These are phyloP conservation scores for Nysson spinosus DNA, from an alignment of 2,888 invertebrate genomes.

Conservation along the genomic window DNA sequence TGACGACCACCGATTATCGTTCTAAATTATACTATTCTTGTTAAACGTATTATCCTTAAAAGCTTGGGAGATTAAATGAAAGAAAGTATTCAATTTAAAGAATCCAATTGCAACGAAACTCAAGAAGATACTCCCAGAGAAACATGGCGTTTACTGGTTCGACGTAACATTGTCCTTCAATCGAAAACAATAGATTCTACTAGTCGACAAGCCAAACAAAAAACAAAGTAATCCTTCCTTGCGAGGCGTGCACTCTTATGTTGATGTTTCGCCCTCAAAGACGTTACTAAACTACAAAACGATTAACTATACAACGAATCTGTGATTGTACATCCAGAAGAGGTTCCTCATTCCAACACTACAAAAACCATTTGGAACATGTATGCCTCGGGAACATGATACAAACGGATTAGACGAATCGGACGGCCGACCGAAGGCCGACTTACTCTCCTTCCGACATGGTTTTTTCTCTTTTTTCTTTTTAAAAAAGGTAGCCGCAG, in stretches of 20 bases:
- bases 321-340: conserved; percentile 59
- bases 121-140: not conserved
- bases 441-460: conserved; percentile 48
- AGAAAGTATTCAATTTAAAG: conserved; percentile 6
- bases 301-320: conserved; percentile 62
- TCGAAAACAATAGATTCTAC: not conserved
- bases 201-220: conserved; percentile 12
- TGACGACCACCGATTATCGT: conserved; percentile 17
- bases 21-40: conserved; percentile 7
- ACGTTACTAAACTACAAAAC: conserved; percentile 63
- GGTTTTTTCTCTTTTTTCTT: too few species aligned
- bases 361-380: conserved; percentile 46
- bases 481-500: conserved; percentile 27
- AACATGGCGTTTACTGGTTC: conserved; percentile 1
- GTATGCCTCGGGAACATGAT: conserved; percentile 38
- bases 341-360: conserved; percentile 42
- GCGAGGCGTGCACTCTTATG: conserved; percentile 70
- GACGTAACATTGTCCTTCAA: conserved; percentile 3
- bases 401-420: conserved; percentile 40
- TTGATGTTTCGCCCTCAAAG: conserved; percentile 63
- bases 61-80: conserved; percentile 15
- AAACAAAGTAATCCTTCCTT: conserved; percentile 38
- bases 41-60: conserved; percentile 16
- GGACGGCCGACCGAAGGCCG: conserved; percentile 60
- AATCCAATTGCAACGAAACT: not conserved